These are phyloP conservation scores for Oncopodura yosiiana DNA, from an alignment of 1,140 invertebrate species.

Conservation along the genomic window DNA sequence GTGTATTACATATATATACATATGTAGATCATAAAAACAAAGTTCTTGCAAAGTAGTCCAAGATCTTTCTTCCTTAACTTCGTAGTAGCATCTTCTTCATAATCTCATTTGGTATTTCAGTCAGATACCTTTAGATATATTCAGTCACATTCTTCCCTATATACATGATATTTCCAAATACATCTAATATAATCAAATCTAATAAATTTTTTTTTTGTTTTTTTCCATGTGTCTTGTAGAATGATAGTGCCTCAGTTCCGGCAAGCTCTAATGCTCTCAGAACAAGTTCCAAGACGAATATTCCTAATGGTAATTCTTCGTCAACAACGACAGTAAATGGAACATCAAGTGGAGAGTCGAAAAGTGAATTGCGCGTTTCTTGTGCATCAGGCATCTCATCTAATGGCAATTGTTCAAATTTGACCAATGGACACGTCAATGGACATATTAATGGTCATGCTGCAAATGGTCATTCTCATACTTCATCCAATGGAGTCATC, in stretches of 20 bases:
- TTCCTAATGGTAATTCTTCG: slow-evolving; percentile 25
- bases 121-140: no score
- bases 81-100: no score
- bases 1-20: no score
- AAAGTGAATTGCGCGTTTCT: slow-evolving; percentile 28
- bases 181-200: no score
- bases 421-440: slow-evolving; percentile 18
- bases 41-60: no score
- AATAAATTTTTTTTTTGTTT: slow-evolving; percentile 10
- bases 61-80: no score
- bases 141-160: no score
- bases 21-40: no score
- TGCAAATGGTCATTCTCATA: slow-evolving; percentile 23
- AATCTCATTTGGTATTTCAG: no score
- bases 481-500: slow-evolving; percentile 18
- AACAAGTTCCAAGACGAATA: slow-evolving; percentile 33
- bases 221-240: slow-evolving; percentile 10
- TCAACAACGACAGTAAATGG: slow-evolving; percentile 24
- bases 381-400: slow-evolving; percentile 26
- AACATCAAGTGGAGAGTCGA: slow-evolving; percentile 30
- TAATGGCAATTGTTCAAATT: slow-evolving; percentile 28
- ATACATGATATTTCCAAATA: no score
- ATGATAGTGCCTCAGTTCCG: slow-evolving; percentile 32
- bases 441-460: slow-evolving; percentile 22
- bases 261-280: slow-evolving; percentile 27